These are phyloP conservation scores for Aramus guarauna DNA, from an alignment of 2,113 vertebrate species.

Conservation along the genomic window DNA sequence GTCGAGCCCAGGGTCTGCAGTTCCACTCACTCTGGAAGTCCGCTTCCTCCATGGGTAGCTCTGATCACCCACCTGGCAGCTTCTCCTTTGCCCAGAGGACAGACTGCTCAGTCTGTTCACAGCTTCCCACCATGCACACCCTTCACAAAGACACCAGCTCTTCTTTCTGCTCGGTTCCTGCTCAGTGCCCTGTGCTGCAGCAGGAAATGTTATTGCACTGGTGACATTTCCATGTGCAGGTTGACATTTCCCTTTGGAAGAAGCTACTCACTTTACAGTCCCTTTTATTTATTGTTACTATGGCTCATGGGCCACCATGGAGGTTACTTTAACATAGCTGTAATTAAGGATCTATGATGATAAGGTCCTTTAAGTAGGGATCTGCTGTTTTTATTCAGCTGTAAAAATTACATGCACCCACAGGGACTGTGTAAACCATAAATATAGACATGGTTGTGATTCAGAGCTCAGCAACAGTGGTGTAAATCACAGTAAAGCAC, in stretches of 20 bases:
- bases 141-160: background rate
- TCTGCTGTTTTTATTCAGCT: slow-evolving; percentile 45
- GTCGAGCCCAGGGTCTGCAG: background rate
- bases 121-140: rapidly evolving
- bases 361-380: slow-evolving; percentile 19
- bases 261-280: slow-evolving; percentile 32
- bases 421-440: slow-evolving; percentile 17
- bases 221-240: slow-evolving; percentile 51
- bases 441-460: background rate
- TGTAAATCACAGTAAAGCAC: slow-evolving; percentile 8
- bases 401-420: slow-evolving; percentile 27
- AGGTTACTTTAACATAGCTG: slow-evolving; percentile 40
- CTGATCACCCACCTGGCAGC: no score
- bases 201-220: background rate
- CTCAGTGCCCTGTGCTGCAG: background rate
- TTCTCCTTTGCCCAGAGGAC: background rate
- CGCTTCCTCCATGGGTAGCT: background rate
- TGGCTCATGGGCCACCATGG: background rate
- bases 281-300: slow-evolving; percentile 50
- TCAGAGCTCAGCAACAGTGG: background rate
- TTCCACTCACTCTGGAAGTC: background rate
- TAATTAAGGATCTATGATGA: slow-evolving; percentile 48
- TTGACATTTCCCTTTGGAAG: slow-evolving; percentile 55
- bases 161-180: background rate
- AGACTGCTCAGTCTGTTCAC: background rate